A percentile compares a stretch with the other conserved stretches of the same genome.
Evolutionary conservation across 2,113 vertebrate species (phyloP).

Genomic region (Lophura nycthemera): DNA sequence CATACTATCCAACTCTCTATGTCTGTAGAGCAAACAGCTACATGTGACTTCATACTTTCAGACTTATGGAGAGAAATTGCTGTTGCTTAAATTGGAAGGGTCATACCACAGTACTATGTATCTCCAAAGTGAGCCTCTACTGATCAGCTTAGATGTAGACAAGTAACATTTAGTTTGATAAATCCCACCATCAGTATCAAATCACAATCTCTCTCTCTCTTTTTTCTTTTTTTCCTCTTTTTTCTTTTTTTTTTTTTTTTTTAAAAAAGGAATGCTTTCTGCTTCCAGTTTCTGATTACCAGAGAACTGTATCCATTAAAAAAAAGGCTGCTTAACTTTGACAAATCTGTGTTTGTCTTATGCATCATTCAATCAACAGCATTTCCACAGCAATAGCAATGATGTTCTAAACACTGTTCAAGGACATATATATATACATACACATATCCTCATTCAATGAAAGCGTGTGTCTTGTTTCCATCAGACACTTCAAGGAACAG

Average conservation of each 20-base stretch:
- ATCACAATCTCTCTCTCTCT: background rate
- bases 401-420: background rate
- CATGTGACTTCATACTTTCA: background rate
- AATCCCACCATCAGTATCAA: background rate
- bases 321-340: background rate
- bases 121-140: background rate
- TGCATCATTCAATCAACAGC: background rate
- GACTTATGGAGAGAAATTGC: background rate
- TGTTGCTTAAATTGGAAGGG: background rate
- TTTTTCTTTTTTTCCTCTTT: too few species aligned
- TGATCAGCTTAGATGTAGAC: background rate
- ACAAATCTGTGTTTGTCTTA: background rate
- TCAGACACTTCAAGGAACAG: background rate
- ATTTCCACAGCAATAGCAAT: background rate
- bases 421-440: background rate
- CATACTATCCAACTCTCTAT: background rate
- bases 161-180: background rate
- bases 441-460: background rate
- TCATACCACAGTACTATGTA: background rate
- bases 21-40: background rate
- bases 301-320: background rate
- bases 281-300: background rate
- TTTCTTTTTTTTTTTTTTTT: too few species aligned
- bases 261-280: background rate
- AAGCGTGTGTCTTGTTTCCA: background rate